Evolutionary conservation across 1,140 invertebrate species (phyloP).

Genomic region (Drosophila equinoxialis): DNA sequence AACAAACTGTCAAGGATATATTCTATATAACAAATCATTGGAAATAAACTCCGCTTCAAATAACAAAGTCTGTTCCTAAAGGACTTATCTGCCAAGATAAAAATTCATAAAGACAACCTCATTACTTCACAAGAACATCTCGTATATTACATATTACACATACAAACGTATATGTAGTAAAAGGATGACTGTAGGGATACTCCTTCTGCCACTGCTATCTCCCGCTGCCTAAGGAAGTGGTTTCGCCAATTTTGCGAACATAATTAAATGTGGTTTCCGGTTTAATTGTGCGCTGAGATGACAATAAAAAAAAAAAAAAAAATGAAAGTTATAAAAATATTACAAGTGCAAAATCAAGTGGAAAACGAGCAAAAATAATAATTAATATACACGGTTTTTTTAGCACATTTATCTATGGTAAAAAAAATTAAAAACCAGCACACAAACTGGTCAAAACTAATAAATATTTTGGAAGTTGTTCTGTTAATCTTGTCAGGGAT

Average conservation of each 20-base stretch:
- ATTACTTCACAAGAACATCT: neutral
- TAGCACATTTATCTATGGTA: neutral
- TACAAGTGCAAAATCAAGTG: conserved; percentile 9
- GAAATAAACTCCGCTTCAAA: no score
- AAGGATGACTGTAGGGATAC: neutral
- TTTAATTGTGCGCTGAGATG: conserved; percentile 9
- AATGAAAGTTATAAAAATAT: neutral
- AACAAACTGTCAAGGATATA: no score
- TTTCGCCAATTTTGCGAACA: conserved; percentile 25
- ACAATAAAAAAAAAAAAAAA: neutral
- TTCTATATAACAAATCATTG: no score
- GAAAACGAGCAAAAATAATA: conserved; percentile 9
- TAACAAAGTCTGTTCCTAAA: no score
- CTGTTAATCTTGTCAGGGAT: neutral
- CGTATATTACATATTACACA: neutral
- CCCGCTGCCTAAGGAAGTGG: conserved; percentile 21
- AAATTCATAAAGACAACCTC: neutral
- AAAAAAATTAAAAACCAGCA: neutral
- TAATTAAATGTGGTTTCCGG: conserved; percentile 20
- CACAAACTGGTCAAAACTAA: neutral
- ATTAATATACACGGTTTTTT: neutral
- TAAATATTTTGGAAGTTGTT: neutral
- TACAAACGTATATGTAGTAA: neutral
- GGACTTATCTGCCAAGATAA: no score
- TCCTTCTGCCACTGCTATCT: neutral